Base-by-base conservation (phyloP, 2,113 vertebrate species). In the Nycticorax nycticorax region DNA sequence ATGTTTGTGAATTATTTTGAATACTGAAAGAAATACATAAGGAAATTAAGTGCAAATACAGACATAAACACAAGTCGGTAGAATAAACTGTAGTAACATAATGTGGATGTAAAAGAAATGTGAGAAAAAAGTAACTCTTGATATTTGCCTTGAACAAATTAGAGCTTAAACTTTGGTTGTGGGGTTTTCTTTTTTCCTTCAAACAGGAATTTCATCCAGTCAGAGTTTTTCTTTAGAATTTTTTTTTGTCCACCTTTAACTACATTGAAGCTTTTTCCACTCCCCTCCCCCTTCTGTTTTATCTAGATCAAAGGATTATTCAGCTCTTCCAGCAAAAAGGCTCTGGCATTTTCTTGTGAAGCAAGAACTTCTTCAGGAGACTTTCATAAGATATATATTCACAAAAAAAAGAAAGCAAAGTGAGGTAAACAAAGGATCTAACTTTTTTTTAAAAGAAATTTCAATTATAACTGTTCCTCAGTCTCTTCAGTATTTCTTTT, bases 381-480 rank as follows among this genome's bases (percentile, higher is more conserved):
- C 98, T 39, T 98, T 99, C 92, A 99, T 99, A 93, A 99, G 99
- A 97, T 99, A 99, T 26, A 99, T 99, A 97, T 99, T 99, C 91
- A 99, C 99, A 17, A 99, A 99, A 98, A 99, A 99, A 97, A 99
- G 99, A 98, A 99, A 99, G 95, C 99, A 99, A 98, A 98, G 99
- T 97, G 99, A 99, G 99, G 99, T 99, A 98, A 98, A 97, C 39
- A 33, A 72, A 95, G 83, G 47, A 85, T 50, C 32, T 48, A 32
- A 64, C 30, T 24, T 59, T 48, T 48, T 62, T 59, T 5, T 1
- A 7, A 48, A 74, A 86, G 22, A 73, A 80, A 72, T 2, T 18
- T 86, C 9, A 52, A 4, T 74, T 86, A 26, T 64, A 71, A 80
- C 53, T 43, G 76, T 75, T 78, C 27, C 23, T 78, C 52, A 50